These are phyloP conservation scores for Drosophila pseudotalamancana DNA, from an alignment of 2,888 invertebrate genomes.

Conservation along the genomic window DNA sequence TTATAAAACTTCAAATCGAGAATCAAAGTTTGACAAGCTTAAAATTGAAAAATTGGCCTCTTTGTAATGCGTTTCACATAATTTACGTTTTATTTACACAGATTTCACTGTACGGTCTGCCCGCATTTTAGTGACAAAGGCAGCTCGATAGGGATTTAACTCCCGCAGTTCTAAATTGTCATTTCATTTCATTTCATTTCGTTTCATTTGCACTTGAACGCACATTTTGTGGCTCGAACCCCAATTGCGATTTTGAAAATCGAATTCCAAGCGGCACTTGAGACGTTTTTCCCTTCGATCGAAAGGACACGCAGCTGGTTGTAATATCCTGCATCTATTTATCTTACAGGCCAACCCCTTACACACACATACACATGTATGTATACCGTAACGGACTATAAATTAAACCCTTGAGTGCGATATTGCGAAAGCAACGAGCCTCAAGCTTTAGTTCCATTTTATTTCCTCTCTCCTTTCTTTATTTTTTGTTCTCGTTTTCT, in stretches of 20 bases:
- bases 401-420: slow-evolving; percentile 75
- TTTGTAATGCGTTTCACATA: neutral
- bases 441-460: slow-evolving; percentile 54
- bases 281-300: slow-evolving; percentile 44
- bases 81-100: neutral
- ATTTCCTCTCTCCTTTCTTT: neutral
- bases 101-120: neutral
- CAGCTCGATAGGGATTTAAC: neutral
- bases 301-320: slow-evolving; percentile 57
- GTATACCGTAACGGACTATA: slow-evolving; percentile 38
- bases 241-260: slow-evolving; percentile 3
- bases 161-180: slow-evolving; percentile 36
- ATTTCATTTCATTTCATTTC: no score
- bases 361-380: slow-evolving; percentile 19
- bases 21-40: no score
- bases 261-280: slow-evolving; percentile 58
- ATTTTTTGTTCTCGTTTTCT: slow-evolving; percentile 13
- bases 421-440: slow-evolving; percentile 72
- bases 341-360: slow-evolving; percentile 53
- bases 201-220: slow-evolving; percentile 46
- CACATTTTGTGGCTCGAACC: slow-evolving; percentile 25
- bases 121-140: neutral
- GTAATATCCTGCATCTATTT: slow-evolving; percentile 75
- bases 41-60: no score
- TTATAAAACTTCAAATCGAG: no score